A percentile compares a stretch with the other conserved stretches of the same genome.
Conservation (phyloP, 2,113 vertebrate genomes). For the Lepisosteus osseus region DNA sequence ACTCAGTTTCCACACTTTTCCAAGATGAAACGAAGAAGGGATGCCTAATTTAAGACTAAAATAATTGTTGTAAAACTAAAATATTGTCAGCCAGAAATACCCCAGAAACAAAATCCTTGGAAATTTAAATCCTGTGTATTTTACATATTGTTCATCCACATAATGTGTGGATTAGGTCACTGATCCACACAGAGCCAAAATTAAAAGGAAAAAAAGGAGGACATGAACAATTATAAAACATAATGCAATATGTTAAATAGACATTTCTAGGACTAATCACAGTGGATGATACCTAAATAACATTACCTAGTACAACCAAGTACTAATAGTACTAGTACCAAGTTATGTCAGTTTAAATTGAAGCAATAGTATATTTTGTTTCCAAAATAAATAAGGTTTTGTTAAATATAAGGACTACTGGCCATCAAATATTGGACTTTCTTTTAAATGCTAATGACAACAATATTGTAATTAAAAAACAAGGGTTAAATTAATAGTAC, state of each 20-base stretch:
- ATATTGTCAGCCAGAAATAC: no score
- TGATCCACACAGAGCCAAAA: no score
- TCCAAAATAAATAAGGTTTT: constrained; percentile 20
- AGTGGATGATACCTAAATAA: background rate
- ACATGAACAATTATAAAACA: background rate
- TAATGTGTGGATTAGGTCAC: no score
- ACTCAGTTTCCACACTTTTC: no score
- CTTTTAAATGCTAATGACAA: background rate
- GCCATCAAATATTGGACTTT: constrained; percentile 14
- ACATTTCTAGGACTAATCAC: no score
- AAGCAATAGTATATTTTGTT: constrained; percentile 18
- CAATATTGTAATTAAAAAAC: background rate
- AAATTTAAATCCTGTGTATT: no score
- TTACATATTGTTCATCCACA: no score
- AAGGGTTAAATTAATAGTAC: background rate
- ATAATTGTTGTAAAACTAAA: no score
- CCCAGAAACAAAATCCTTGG: no score
- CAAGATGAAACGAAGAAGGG: no score
- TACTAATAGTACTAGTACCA: background rate
- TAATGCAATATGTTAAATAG: no score
- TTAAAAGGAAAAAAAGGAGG: background rate
- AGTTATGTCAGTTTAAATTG: constrained; percentile 21
- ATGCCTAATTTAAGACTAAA: no score
- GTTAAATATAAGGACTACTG: constrained; percentile 15
- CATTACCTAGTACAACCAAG: constrained; percentile 16